These are phyloP conservation scores for Channa argus DNA, from an alignment of 2,113 vertebrate species.

Conservation along the genomic window DNA sequence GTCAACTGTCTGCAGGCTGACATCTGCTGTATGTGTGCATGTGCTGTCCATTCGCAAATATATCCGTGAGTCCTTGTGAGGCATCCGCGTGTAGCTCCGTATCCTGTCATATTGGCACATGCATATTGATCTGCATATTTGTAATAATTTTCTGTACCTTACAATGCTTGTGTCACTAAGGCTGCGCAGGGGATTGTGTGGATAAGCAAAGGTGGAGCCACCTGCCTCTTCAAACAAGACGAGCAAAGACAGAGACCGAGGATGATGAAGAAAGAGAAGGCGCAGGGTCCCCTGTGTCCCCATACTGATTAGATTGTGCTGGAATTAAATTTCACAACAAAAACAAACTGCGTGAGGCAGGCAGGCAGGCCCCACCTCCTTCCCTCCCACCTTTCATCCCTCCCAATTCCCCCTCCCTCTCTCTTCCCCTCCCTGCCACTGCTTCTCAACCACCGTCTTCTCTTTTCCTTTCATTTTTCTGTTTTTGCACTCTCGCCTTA, in stretches of 20 bases:
- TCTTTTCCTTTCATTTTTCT: neutral
- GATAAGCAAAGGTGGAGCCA: constrained; percentile 5
- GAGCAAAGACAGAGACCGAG: constrained; percentile 21
- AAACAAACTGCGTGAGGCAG: constrained; percentile 59
- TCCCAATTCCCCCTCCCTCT: constrained; percentile 1
- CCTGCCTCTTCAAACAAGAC: constrained; percentile 49
- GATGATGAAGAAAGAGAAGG: constrained; percentile 10
- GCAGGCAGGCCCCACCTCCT: neutral
- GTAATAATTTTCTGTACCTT: neutral
- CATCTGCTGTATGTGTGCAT: constrained; percentile 10
- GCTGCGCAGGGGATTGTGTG: constrained; percentile 21
- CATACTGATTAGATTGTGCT: constrained; percentile 51
- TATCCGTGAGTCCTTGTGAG: neutral
- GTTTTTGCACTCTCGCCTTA: constrained; percentile 9
- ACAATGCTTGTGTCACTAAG: neutral
- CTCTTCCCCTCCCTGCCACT: neutral
- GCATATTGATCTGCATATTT: neutral
- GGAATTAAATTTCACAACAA: constrained; percentile 60
- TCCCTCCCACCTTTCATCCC: constrained; percentile 5
- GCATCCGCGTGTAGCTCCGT: neutral
- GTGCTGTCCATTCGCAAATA: neutral
- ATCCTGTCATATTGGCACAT: neutral
- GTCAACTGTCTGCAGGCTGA: constrained; percentile 37
- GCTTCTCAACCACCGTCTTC: neutral
- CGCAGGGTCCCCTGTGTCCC: constrained; percentile 51